Conservation (phyloP, 2,888 invertebrate genomes). For the Lasioglossum oenotherae region DNA sequence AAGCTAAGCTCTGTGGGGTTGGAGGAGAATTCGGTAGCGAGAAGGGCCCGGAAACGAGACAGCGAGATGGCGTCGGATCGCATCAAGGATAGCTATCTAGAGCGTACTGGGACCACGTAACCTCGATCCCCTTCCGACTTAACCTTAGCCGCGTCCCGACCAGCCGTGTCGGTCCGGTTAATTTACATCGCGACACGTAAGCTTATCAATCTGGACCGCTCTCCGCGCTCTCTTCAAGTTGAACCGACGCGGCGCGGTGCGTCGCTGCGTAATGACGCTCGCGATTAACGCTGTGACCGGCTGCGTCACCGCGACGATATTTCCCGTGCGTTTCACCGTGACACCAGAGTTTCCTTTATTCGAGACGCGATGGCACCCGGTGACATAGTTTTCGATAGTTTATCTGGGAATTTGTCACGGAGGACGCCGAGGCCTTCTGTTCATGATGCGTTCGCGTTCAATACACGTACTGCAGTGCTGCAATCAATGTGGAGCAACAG, state of each 20-base stretch:
- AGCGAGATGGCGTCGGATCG: slow-evolving; percentile 64
- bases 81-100: slow-evolving; percentile 73
- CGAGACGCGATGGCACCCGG: background rate
- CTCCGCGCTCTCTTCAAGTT: slow-evolving; percentile 17
- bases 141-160: slow-evolving; percentile 73
- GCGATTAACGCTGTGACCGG: background rate
- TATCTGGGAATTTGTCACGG: background rate
- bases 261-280: background rate
- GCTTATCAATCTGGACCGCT: slow-evolving; percentile 71
- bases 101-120: slow-evolving; percentile 70
- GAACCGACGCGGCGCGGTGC: background rate
- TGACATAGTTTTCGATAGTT: slow-evolving; percentile 1
- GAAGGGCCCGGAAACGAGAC: slow-evolving; percentile 53
- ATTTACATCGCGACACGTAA: slow-evolving; percentile 76
- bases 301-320: background rate
- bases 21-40: slow-evolving; percentile 59
- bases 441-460: background rate
- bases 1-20: slow-evolving; percentile 76
- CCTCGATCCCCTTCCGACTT: slow-evolving; percentile 74
- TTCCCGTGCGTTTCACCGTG: slow-evolving; percentile 1
- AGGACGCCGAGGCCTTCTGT: background rate
- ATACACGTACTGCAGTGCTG: background rate
- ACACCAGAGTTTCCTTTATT: background rate
- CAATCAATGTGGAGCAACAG: slow-evolving; percentile 1
- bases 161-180: slow-evolving; percentile 69